phyloP scores from a whole-genome alignment of 2,113 vertebrate species.

The Hyla sarda region DNA sequence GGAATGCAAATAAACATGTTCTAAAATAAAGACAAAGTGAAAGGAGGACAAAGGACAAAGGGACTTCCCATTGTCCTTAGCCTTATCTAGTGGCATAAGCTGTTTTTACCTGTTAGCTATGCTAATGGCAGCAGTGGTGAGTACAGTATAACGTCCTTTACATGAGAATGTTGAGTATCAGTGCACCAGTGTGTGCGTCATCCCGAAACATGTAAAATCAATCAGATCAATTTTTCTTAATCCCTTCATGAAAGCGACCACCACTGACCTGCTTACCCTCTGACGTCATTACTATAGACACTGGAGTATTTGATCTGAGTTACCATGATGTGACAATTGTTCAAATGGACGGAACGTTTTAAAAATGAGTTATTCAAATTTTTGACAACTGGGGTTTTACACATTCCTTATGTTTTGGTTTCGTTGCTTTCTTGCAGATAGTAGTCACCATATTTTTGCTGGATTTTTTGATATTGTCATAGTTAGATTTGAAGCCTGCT shows the following conservation, averaged over 20 bases:
- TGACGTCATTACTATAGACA: neutral
- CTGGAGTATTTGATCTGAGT: no score
- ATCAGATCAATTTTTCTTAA: neutral
- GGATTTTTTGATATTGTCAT: no score
- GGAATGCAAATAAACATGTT: constrained; percentile 20
- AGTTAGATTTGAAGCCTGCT: no score
- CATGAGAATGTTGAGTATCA: neutral
- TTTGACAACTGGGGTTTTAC: no score
- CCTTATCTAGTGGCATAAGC: neutral
- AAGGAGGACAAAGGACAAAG: constrained; percentile 11
- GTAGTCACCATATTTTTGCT: no score
- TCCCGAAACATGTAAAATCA: neutral
- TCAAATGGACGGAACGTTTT: no score
- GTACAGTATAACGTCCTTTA: neutral
- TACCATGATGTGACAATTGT: no score
- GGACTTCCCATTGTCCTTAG: neutral
- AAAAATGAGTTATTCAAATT: no score
- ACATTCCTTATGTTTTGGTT: no score
- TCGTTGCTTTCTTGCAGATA: no score
- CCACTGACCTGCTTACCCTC: neutral
- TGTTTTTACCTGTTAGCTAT: neutral
- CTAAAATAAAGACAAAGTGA: neutral
- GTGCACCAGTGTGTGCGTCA: neutral
- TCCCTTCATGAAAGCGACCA: neutral
- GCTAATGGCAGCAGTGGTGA: neutral